phyloP scores from a whole-genome alignment of 1,140 invertebrate genomes.

The Bombyx mori region DNA sequence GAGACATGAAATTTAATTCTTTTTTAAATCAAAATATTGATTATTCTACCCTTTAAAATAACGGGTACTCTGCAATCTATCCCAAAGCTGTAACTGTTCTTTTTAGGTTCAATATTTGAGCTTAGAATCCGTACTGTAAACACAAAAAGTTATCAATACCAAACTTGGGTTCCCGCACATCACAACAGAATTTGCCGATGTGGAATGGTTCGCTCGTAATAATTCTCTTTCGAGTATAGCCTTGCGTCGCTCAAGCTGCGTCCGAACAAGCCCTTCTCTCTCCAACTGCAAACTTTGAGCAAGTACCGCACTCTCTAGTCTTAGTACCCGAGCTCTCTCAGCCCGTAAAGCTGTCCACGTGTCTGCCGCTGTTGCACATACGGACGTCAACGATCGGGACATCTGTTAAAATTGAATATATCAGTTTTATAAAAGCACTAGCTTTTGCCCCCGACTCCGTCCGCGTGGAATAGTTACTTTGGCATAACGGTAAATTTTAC shows the following conservation, averaged over 20 bases:
- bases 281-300: slow-evolving; percentile 51
- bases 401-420: slow-evolving; percentile 20
- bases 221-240: slow-evolving; percentile 49
- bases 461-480: too few species aligned
- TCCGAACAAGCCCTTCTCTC: slow-evolving; percentile 46
- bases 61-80: too few species aligned
- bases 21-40: too few species aligned
- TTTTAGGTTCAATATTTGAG: too few species aligned
- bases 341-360: slow-evolving; percentile 50
- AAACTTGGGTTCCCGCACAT: slow-evolving; percentile 28
- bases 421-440: not conserved
- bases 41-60: too few species aligned
- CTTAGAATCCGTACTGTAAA: not conserved
- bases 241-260: slow-evolving; percentile 48
- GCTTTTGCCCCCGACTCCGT: too few species aligned
- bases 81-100: too few species aligned
- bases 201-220: slow-evolving; percentile 18
- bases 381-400: slow-evolving; percentile 41
- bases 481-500: too few species aligned
- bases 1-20: too few species aligned
- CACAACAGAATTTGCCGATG: slow-evolving; percentile 10
- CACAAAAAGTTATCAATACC: slow-evolving; percentile 8
- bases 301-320: slow-evolving; percentile 46
- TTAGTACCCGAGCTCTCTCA: slow-evolving; percentile 44
- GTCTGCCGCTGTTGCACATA: slow-evolving; percentile 39